Evolutionary conservation across 2,888 invertebrate genomes (phyloP), one percentile per base, ranked within the genome.

Genomic region (Callyntrura guangdongensis): DNA sequence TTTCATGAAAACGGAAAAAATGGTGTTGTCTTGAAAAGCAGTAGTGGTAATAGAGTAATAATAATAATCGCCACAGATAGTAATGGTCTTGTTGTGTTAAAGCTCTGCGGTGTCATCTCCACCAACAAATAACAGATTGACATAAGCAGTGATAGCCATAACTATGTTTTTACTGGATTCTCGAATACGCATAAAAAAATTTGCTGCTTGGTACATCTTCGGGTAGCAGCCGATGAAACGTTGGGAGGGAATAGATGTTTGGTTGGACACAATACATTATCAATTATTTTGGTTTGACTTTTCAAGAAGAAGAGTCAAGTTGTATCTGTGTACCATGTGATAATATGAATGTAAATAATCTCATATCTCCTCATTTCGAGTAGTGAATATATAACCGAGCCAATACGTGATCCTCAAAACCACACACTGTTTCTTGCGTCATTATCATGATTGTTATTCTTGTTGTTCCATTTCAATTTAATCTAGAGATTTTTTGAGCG

Each of bases 401-500:
- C 20, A 45, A 5, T 72, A 72, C 47, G 36, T 27, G 59, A 36
- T 45, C 25, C 6, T 79, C 53, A 2, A 56, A 72, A 72, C 72
- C 72, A 72, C 72, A 72, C 72, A 72, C 69, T 59, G 61, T 45
- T 36, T 61, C 22, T 20, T 47, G n/a, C 20, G 47, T 72, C 72
- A 72, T 72, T 20, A 47, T 72, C 47, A 3, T 72, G 47, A 72
- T 72, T 47, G 20, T 72, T 45, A 72, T 72, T 36, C 36, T 36
- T 64, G 11, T 72, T 72, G 72, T 5, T 72, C 72, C 47, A 72
- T 72, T 72, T 72, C 72, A 72, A 72, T 72, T 47, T 82, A 82
- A 82, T 82, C 36, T 82, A 9, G n/a, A 61, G 81, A n/a, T 69
- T 25, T 74, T 36, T 77, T 49, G 45, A 45, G 72, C 3, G 88